These are phyloP conservation scores for Dryococelus australis DNA, from an alignment of 2,888 invertebrate genomes.

Conservation along the genomic window DNA sequence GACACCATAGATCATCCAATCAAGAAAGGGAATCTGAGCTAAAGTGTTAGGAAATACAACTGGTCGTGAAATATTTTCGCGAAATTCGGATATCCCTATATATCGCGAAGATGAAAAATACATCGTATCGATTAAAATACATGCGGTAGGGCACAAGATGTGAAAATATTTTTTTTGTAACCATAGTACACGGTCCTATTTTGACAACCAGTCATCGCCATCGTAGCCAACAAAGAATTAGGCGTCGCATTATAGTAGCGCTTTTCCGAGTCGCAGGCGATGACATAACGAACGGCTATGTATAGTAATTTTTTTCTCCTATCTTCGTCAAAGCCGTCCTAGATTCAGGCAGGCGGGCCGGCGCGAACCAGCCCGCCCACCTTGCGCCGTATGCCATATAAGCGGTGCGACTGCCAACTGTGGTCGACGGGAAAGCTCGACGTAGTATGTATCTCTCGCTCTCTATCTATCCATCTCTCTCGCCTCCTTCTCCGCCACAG, in stretches of 20 bases:
- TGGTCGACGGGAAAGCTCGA: not conserved
- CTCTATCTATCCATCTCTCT: not conserved
- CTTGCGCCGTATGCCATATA: slow-evolving; percentile 2
- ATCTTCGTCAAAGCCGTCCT: not conserved
- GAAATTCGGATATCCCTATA: too few species aligned
- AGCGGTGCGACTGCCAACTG: not conserved
- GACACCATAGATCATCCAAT: too few species aligned
- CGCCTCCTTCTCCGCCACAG: not conserved
- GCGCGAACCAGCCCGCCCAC: not conserved
- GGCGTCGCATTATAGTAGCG: not conserved
- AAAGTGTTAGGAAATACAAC: too few species aligned
- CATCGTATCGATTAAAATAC: too few species aligned
- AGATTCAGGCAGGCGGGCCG: not conserved
- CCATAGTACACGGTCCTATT: too few species aligned
- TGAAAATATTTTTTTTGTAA: too few species aligned
- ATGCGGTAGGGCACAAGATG: too few species aligned
- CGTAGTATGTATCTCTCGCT: not conserved
- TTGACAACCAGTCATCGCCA: too few species aligned
- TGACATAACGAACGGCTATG: not conserved
- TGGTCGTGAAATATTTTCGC: too few species aligned
- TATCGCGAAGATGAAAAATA: too few species aligned
- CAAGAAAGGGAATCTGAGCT: too few species aligned
- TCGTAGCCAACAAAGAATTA: not conserved
- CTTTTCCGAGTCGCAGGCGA: not conserved
- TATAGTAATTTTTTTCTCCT: not conserved